Percentiles rank a stretch among this genome's conserved stretches.
Evolutionary conservation across 2,797 vertebrate species (phyloP).

Genomic region (Oophaga sylvatica): DNA sequence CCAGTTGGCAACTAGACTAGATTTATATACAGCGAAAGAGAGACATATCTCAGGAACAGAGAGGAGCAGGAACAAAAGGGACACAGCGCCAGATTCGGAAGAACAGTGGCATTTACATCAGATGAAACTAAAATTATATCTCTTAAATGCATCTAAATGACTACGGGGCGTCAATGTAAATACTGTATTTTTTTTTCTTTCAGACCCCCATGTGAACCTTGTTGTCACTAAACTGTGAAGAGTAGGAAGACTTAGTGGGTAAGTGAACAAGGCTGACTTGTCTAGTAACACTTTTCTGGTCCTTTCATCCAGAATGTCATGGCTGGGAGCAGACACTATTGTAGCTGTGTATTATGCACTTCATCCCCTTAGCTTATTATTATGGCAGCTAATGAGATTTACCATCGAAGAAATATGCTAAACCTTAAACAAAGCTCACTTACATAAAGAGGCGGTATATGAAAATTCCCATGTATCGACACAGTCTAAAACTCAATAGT

Average conservation of each 20-base stretch:
- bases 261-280: neutral
- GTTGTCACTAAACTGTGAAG: slow-evolving; percentile 13
- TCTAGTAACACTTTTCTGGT: neutral
- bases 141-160: neutral
- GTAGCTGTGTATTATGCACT: neutral
- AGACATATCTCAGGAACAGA: too few relatives aligned
- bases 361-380: slow-evolving; percentile 5
- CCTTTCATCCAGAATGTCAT: neutral
- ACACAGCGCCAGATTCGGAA: too few relatives aligned
- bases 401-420: neutral
- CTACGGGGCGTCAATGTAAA: neutral
- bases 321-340: neutral
- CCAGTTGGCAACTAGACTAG: too few relatives aligned
- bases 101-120: too few relatives aligned
- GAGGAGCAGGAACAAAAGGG: too few relatives aligned
- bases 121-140: too few relatives aligned
- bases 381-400: slow-evolving; percentile 10
- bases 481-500: neutral
- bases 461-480: neutral
- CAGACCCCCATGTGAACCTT: slow-evolving; percentile 17
- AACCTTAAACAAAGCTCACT: neutral
- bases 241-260: neutral
- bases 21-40: too few relatives aligned
- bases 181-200: neutral
- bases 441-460: neutral